Percentiles rank a stretch among this genome's conserved stretches.
Conservation (phyloP, 2,113 vertebrate genomes). For the Crotalus horridus region DNA sequence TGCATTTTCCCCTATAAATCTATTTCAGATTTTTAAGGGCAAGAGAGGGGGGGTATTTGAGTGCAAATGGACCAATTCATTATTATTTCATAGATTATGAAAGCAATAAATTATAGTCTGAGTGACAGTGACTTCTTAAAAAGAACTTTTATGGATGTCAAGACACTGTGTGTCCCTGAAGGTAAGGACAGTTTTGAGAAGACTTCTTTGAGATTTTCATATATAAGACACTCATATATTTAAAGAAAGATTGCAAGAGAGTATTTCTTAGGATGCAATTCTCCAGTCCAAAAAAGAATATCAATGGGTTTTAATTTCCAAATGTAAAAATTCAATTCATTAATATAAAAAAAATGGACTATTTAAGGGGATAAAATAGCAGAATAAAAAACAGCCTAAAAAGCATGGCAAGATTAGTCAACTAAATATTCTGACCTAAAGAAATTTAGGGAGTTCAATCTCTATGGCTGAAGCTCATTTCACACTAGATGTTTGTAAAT, state of each 20-base stretch:
- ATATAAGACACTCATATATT: conserved; percentile 31
- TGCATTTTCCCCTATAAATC: neutral
- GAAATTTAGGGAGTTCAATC: neutral
- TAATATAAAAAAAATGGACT: neutral
- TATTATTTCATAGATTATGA: neutral
- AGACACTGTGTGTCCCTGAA: neutral
- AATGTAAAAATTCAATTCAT: conserved; percentile 32
- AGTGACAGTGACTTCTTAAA: neutral
- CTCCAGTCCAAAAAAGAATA: conserved; percentile 17
- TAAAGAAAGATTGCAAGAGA: neutral
- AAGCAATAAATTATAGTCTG: neutral
- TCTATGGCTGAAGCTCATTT: no score
- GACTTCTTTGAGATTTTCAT: neutral
- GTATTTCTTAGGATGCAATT: conserved; percentile 25
- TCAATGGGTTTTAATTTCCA: conserved; percentile 27
- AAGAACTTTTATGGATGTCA: neutral
- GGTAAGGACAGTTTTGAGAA: conserved; percentile 23
- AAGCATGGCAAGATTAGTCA: neutral
- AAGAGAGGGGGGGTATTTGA: conserved; percentile 7
- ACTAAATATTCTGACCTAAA: neutral
- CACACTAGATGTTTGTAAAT: neutral
- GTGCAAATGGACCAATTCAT: conserved; percentile 5
- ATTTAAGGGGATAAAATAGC: conserved; percentile 30
- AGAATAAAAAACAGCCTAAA: neutral
- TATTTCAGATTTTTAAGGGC: conserved; percentile 29